Percentiles rank a stretch among this genome's conserved stretches.
These are phyloP conservation scores for Dinocampus coccinellae DNA, from an alignment of 2,888 invertebrate genomes.

Conservation along the genomic window DNA sequence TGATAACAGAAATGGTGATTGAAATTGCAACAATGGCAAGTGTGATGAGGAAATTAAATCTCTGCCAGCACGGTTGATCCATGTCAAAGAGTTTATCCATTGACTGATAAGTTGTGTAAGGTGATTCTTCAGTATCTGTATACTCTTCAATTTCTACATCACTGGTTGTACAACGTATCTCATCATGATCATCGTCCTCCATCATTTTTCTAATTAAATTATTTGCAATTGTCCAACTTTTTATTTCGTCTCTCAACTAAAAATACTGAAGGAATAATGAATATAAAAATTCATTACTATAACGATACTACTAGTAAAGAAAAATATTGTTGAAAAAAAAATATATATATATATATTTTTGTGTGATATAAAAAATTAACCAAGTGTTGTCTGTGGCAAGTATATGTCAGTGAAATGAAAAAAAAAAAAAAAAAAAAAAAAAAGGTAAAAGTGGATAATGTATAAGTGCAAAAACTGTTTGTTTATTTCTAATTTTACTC, in stretches of 20 bases:
- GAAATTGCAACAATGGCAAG: constrained; percentile 69
- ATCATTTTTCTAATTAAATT: constrained; percentile 60
- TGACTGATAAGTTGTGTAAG: constrained; percentile 60
- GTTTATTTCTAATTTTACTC: constrained; percentile 16
- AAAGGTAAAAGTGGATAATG: constrained; percentile 14
- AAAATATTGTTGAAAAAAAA: too few relatives aligned
- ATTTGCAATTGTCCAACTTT: constrained; percentile 48
- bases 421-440: background rate
- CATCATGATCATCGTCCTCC: constrained; percentile 65
- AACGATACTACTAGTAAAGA: too few relatives aligned
- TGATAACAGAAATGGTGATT: constrained; percentile 70
- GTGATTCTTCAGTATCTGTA: constrained; percentile 63
- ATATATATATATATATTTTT: too few relatives aligned
- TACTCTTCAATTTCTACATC: constrained; percentile 65
- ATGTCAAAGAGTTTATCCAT: constrained; percentile 64
- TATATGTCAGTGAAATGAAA: background rate
- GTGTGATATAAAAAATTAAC: too few relatives aligned
- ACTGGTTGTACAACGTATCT: constrained; percentile 61
- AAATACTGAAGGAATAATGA: too few relatives aligned
- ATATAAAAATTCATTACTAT: too few relatives aligned
- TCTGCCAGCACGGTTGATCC: constrained; percentile 63
- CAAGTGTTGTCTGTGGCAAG: too few relatives aligned
- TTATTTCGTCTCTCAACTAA: background rate
- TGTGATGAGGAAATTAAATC: constrained; percentile 69
- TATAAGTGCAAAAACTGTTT: constrained; percentile 20